These are phyloP conservation scores for Prorops nasuta DNA, from an alignment of 1,140 invertebrate genomes.

Conservation along the genomic window DNA sequence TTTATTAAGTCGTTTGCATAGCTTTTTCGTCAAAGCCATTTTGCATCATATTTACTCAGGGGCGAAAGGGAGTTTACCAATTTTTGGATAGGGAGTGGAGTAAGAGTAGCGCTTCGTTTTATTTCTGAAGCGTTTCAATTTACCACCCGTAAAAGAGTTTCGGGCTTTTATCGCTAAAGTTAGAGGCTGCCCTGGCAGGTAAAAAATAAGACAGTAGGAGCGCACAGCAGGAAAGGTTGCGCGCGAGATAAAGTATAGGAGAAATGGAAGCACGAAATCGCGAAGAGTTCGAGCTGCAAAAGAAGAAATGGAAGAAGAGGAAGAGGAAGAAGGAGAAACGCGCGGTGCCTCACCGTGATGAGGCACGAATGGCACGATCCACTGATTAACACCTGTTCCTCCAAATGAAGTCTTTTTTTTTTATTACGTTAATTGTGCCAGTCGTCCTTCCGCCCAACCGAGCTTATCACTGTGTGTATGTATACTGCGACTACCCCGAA, in stretches of 20 bases:
- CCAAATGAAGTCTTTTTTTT: constrained; percentile 14
- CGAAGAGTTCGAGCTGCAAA: not conserved
- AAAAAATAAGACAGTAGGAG: constrained; percentile 31
- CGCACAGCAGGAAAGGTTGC: too few relatives aligned
- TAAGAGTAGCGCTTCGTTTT: constrained; percentile 7
- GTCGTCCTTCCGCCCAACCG: not conserved
- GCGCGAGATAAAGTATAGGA: constrained; percentile 4
- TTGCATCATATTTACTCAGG: too few relatives aligned
- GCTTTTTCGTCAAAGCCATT: not conserved
- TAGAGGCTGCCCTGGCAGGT: constrained; percentile 8
- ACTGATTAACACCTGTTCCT: constrained; percentile 13
- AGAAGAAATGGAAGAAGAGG: not conserved
- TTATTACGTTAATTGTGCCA: constrained; percentile 16
- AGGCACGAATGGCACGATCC: constrained; percentile 14
- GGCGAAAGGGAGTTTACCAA: not conserved
- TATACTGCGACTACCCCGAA: not conserved
- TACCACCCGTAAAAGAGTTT: constrained; percentile 31
- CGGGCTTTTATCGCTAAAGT: constrained; percentile 36
- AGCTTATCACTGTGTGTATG: not conserved
- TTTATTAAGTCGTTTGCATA: not conserved
- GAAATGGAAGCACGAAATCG: constrained; percentile 8
- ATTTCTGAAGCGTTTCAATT: constrained; percentile 37
- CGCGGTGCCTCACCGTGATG: constrained; percentile 19
- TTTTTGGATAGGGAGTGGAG: not conserved
- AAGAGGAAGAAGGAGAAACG: constrained; percentile 11